These are phyloP conservation scores for Pygoscelis antarcticus DNA, from an alignment of 2,113 vertebrate species.

Conservation along the genomic window DNA sequence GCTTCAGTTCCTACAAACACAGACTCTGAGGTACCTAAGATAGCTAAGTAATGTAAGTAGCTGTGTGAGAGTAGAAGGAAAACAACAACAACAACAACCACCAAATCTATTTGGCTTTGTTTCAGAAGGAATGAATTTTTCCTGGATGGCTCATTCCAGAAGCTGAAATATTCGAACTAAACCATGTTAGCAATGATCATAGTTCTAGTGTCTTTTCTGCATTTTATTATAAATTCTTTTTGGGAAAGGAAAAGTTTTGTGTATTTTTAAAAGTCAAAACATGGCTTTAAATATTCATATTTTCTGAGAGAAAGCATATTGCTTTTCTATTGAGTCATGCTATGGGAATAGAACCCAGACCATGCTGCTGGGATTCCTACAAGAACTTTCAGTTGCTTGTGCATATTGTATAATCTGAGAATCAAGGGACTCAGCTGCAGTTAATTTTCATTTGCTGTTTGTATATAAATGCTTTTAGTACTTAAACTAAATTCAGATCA, in stretches of 20 bases:
- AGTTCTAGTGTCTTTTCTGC: constrained; percentile 14
- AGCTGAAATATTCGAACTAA: neutral
- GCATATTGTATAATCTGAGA: constrained; percentile 60
- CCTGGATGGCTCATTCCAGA: neutral
- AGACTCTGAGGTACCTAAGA: neutral
- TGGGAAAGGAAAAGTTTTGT: constrained; percentile 69
- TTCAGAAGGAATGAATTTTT: neutral
- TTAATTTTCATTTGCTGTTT: constrained; percentile 83
- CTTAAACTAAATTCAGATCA: constrained; percentile 86
- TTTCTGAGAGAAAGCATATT: constrained; percentile 82
- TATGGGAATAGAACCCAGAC: constrained; percentile 66
- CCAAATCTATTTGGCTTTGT: neutral
- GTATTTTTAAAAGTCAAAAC: constrained; percentile 81
- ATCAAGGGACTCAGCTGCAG: constrained; percentile 77
- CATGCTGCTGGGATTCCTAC: constrained; percentile 13
- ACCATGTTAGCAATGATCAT: neutral
- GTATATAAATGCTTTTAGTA: constrained; percentile 86
- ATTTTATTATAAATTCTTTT: constrained; percentile 65
- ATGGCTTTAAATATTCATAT: constrained; percentile 70
- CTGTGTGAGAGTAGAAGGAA: neutral
- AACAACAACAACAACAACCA: neutral
- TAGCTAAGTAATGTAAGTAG: neutral
- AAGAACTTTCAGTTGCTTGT: constrained; percentile 48
- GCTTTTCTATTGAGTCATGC: constrained; percentile 65
- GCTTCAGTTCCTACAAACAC: neutral